phyloP scores from a whole-genome alignment of 2,113 vertebrate species.

The Picathartes gymnocephalus region DNA sequence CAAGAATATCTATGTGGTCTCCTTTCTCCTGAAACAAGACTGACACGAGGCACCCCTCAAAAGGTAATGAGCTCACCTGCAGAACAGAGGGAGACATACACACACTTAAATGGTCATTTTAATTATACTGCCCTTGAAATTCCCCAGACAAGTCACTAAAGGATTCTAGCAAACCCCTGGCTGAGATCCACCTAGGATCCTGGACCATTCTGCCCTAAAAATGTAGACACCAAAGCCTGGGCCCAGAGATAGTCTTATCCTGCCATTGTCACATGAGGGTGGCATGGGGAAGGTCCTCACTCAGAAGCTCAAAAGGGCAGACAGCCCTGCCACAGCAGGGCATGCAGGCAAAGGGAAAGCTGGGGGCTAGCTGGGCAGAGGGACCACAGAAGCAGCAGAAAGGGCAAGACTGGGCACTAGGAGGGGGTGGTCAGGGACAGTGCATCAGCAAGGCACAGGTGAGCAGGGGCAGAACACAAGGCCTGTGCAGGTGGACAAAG shows the following conservation, averaged over 20 bases:
- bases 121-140: not conserved
- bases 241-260: not conserved
- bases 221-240: not conserved
- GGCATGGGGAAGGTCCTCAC: not conserved
- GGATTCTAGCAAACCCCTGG: not conserved
- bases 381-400: not conserved
- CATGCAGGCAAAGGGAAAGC: rapidly evolving
- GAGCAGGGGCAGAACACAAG: rapidly evolving
- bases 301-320: not conserved
- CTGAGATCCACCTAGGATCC: not conserved
- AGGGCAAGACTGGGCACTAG: not conserved
- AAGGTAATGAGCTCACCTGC: not conserved
- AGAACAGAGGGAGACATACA: not conserved
- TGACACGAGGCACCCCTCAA: not conserved
- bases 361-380: not conserved
- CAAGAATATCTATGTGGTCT: not conserved
- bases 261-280: rapidly evolving
- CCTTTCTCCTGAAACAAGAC: not conserved
- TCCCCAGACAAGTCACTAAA: not conserved
- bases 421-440: too few relatives aligned
- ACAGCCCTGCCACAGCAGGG: not conserved
- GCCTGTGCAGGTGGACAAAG: not conserved
- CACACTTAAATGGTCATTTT: not conserved
- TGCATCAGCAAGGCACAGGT: not conserved
- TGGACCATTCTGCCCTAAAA: not conserved